Conservation (phyloP, 1,140 invertebrate genomes). For the Sycobia sp. region DNA sequence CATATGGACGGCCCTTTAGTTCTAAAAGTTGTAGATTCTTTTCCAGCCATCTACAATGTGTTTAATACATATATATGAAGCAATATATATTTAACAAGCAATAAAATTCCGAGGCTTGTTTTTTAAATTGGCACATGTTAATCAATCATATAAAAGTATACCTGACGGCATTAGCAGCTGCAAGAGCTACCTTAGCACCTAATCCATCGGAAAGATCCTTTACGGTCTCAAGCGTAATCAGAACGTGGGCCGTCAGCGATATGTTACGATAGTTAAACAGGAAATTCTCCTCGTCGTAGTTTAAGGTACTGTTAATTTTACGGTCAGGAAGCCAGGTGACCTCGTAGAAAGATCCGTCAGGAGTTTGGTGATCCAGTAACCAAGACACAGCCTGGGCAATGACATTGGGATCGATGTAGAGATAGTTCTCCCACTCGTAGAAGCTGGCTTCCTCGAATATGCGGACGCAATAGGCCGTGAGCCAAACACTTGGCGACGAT, state of each 20-base stretch:
- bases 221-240: slow-evolving; percentile 81
- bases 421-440: slow-evolving; percentile 91
- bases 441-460: slow-evolving; percentile 88
- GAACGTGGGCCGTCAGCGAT: slow-evolving; percentile 85
- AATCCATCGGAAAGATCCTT: slow-evolving; percentile 81
- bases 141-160: too few relatives aligned
- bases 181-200: slow-evolving; percentile 72
- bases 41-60: slow-evolving; percentile 80
- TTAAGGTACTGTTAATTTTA: slow-evolving; percentile 79
- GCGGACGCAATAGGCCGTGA: slow-evolving; percentile 83
- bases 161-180: slow-evolving; percentile 71
- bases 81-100: neutral
- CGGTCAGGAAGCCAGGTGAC: slow-evolving; percentile 80
- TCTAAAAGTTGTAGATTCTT: slow-evolving; percentile 78
- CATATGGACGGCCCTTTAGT: slow-evolving; percentile 75
- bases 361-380: slow-evolving; percentile 79
- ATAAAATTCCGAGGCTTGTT: too few relatives aligned
- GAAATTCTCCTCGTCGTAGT: slow-evolving; percentile 59
- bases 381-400: slow-evolving; percentile 79
- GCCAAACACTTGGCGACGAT: slow-evolving; percentile 81
- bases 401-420: slow-evolving; percentile 85
- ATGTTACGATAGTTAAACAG: slow-evolving; percentile 75
- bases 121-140: too few relatives aligned
- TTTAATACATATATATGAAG: neutral
- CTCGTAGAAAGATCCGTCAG: slow-evolving; percentile 85